Evolutionary conservation across 2,113 vertebrate genomes (phyloP).

Genomic region (Zapornia atra): DNA sequence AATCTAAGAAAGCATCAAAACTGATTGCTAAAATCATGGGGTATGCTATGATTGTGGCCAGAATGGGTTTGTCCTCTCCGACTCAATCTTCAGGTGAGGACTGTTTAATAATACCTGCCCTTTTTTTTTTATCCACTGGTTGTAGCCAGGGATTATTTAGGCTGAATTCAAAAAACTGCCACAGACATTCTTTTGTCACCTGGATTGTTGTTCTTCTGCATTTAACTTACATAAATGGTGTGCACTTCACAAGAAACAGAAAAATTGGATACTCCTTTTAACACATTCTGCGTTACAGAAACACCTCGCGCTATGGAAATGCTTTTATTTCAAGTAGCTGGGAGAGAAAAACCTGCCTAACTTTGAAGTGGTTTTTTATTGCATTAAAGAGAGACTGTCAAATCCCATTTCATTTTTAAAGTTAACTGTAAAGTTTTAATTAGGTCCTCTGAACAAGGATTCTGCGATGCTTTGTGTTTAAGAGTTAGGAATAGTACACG

Average conservation of each 20-base stretch:
- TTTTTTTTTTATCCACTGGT: neutral
- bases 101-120: neutral
- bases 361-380: constrained; percentile 43
- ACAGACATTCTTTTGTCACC: neutral
- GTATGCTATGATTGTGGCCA: neutral
- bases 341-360: constrained; percentile 16
- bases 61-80: neutral
- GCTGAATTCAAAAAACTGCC: neutral
- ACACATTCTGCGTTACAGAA: neutral
- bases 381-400: constrained; percentile 28
- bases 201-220: neutral
- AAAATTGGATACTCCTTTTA: neutral
- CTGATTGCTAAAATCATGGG: neutral
- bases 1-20: neutral
- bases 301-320: neutral
- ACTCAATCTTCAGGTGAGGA: neutral
- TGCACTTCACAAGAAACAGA: neutral
- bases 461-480: neutral
- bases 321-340: constrained; percentile 29
- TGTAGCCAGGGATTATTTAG: neutral
- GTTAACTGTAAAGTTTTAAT: constrained; percentile 70
- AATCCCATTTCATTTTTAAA: constrained; percentile 63
- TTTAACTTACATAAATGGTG: neutral
- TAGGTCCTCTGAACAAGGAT: constrained; percentile 50
- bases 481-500: neutral